A percentile compares a stretch with the other conserved stretches of the same genome.
phyloP scores from a whole-genome alignment of 2,888 invertebrate species.

The Glomeris marginata region DNA sequence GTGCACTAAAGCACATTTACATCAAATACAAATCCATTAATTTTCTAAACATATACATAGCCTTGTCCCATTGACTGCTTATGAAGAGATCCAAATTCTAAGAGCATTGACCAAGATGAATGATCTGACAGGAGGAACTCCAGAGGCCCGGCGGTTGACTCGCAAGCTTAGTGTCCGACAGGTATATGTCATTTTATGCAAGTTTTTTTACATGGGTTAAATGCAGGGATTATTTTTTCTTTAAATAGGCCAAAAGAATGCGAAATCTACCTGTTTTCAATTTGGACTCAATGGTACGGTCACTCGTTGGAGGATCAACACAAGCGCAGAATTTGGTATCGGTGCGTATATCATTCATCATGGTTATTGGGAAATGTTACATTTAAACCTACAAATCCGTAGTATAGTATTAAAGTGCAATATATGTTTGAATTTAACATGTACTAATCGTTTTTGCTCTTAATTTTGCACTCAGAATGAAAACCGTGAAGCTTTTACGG shows the following conservation, averaged over 20 bases:
- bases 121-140: conserved; percentile 23
- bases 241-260: conserved; percentile 35
- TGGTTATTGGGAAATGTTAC: no score
- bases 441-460: no score
- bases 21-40: no score
- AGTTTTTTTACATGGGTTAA: no score
- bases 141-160: conserved; percentile 34
- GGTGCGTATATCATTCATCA: no score
- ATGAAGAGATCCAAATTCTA: conserved; percentile 36
- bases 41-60: conserved; percentile 14
- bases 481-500: not conserved
- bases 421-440: no score
- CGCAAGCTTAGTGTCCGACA: conserved; percentile 43
- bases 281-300: conserved; percentile 31
- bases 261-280: conserved; percentile 41
- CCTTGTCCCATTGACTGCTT: conserved; percentile 31
- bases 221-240: conserved; percentile 10
- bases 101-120: conserved; percentile 22
- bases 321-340: conserved; percentile 7
- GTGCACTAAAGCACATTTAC: no score
- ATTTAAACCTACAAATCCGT: no score
- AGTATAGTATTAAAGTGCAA: no score
- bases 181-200: no score
- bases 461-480: not conserved
- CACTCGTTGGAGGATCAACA: no score